phyloP scores from a whole-genome alignment of 2,888 invertebrate species.

The Megamerina dolium region DNA sequence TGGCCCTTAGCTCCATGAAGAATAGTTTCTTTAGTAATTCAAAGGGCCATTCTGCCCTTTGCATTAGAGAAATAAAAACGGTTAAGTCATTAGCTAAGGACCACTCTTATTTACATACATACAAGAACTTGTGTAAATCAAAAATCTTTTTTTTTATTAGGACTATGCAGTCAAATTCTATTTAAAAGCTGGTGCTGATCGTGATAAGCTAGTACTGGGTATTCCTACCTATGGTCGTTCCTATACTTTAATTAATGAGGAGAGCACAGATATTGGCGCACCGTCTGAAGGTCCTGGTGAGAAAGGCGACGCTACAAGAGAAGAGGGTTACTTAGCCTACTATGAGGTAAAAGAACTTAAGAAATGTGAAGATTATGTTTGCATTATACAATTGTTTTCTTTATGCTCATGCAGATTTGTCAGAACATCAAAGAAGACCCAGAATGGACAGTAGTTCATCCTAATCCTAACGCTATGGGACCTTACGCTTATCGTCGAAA shows the following conservation, averaged over 20 bases:
- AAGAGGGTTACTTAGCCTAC: constrained; percentile 88
- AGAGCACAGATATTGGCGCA: constrained; percentile 77
- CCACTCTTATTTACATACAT: too few species aligned
- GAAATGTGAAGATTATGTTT: too few species aligned
- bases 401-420: constrained; percentile 85
- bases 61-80: too few species aligned
- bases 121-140: too few species aligned
- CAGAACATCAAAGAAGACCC: constrained; percentile 66
- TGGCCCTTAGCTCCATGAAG: too few species aligned
- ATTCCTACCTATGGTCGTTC: constrained; percentile 88
- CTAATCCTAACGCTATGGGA: constrained; percentile 76
- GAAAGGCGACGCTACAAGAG: constrained; percentile 84
- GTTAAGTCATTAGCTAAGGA: too few species aligned
- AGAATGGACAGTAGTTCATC: constrained; percentile 77
- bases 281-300: constrained; percentile 87
- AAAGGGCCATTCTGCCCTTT: neutral
- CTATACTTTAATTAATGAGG: constrained; percentile 80
- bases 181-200: constrained; percentile 69
- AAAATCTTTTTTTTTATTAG: constrained; percentile 38
- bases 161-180: constrained; percentile 82
- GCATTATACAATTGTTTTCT: too few species aligned
- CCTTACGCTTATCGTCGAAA: constrained; percentile 82
- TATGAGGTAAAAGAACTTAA: constrained; percentile 85
- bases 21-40: neutral
- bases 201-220: constrained; percentile 74